Conservation (phyloP, 2,888 invertebrate genomes). For the Crioceris asparagi region DNA sequence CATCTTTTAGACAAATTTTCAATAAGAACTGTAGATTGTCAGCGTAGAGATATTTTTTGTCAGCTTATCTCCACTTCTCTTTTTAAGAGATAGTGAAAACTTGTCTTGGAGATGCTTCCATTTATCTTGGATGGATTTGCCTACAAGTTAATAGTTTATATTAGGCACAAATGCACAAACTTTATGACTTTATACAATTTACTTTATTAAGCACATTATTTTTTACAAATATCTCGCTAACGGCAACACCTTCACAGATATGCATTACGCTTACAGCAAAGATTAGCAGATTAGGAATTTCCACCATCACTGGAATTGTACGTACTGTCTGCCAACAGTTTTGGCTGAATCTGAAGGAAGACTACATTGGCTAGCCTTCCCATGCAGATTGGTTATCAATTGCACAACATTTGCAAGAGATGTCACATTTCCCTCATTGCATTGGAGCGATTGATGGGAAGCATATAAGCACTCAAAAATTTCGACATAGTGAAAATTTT, state of each 20-base stretch:
- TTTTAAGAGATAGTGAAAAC: no score
- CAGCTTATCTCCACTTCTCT: slow-evolving; percentile 3
- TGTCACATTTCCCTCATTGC: slow-evolving; percentile 11
- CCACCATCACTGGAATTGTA: slow-evolving; percentile 8
- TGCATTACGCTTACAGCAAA: slow-evolving; percentile 11
- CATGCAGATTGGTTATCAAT: slow-evolving; percentile 5
- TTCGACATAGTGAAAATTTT: slow-evolving; percentile 3
- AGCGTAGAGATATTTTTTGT: slow-evolving; percentile 6
- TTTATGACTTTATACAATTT: slow-evolving; percentile 3
- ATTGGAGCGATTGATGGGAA: slow-evolving; percentile 11
- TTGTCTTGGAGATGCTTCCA: slow-evolving; percentile 4
- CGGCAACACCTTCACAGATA: slow-evolving; percentile 11
- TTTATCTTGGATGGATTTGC: slow-evolving; percentile 3
- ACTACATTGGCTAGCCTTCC: slow-evolving; percentile 15
- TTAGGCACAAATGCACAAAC: no score
- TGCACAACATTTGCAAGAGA: slow-evolving; percentile 5
- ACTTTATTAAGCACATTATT: no score
- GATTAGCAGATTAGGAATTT: slow-evolving; percentile 10
- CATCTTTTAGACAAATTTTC: background rate
- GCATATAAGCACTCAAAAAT: slow-evolving; percentile 8
- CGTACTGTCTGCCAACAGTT: slow-evolving; percentile 6
- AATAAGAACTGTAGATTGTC: slow-evolving; percentile 4
- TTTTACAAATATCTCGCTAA: slow-evolving; percentile 11
- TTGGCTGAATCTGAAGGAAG: slow-evolving; percentile 5
- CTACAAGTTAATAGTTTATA: slow-evolving; percentile 2